These are phyloP conservation scores for Sylvia atricapilla DNA, from an alignment of 2,113 vertebrate genomes.

Conservation along the genomic window DNA sequence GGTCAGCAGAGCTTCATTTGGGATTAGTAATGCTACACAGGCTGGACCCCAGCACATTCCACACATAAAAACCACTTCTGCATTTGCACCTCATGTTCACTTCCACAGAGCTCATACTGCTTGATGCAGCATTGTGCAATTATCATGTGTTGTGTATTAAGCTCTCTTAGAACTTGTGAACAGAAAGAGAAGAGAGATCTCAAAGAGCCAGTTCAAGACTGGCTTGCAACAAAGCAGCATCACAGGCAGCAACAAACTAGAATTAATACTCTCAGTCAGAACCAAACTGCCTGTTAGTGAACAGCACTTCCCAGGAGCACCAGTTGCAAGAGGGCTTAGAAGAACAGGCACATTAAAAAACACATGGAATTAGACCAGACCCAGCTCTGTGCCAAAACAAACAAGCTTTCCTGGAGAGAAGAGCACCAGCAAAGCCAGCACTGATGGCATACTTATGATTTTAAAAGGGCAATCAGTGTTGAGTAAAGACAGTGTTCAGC, in stretches of 20 bases:
- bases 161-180: neutral
- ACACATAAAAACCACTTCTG: neutral
- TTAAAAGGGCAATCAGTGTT: neutral
- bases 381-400: neutral
- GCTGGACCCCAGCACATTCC: neutral
- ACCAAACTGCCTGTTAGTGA: neutral
- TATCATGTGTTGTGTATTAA: fast-evolving
- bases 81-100: neutral
- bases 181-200: neutral
- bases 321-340: neutral
- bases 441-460: neutral
- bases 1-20: neutral
- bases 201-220: neutral
- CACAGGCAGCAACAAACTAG: neutral
- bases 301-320: neutral
- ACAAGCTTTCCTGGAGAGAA: neutral
- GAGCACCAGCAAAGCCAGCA: neutral
- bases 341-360: neutral
- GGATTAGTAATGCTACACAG: neutral
- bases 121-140: neutral
- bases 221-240: neutral
- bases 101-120: neutral
- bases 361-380: neutral
- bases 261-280: neutral
- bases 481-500: neutral